Evolutionary conservation across 2,797 vertebrate genomes (phyloP).

Genomic region (Molothrus aeneus): DNA sequence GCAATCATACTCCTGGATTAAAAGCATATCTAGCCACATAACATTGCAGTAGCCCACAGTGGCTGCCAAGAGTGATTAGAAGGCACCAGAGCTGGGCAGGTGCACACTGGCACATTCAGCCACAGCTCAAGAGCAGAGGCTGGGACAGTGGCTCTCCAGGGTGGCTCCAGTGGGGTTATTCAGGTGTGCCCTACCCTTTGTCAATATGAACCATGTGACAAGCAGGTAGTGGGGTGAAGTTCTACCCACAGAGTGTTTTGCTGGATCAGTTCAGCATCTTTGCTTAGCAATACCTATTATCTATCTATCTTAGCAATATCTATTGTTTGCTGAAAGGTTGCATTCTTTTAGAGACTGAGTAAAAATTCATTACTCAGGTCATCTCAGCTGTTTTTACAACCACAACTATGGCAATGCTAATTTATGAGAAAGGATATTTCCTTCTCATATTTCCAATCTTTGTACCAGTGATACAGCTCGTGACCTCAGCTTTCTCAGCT

Average conservation of each 20-base stretch:
- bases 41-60: rapidly evolving
- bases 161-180: not conserved
- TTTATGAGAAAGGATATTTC: not conserved
- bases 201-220: not conserved
- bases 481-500: not conserved
- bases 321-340: not conserved
- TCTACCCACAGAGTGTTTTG: not conserved
- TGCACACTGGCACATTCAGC: not conserved
- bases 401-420: not conserved
- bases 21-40: not conserved
- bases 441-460: not conserved
- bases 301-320: not conserved
- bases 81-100: rapidly evolving
- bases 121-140: not conserved
- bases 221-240: not conserved
- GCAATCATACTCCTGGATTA: not conserved
- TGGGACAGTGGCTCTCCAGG: rapidly evolving
- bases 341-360: not conserved
- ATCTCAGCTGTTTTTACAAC: not conserved
- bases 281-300: not conserved
- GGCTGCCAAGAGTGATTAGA: not conserved
- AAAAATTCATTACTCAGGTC: not conserved
- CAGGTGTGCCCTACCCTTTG: not conserved
- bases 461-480: not conserved
- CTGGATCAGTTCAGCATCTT: not conserved